Conservation (phyloP, 2,113 vertebrate species). For the Phalacrocorax brasilianus region DNA sequence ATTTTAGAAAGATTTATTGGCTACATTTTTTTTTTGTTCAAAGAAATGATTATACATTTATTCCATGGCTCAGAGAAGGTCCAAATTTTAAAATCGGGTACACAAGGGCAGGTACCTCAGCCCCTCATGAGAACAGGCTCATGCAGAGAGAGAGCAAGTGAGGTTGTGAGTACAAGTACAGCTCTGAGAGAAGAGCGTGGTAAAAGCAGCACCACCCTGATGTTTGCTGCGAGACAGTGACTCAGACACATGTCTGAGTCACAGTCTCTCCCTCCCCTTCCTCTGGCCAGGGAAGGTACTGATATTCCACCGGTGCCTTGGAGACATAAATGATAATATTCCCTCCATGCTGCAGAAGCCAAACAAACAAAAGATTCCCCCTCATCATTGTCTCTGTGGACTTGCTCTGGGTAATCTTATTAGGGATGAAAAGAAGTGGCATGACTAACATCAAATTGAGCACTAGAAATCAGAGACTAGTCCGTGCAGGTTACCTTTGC, state of each 20-base stretch:
- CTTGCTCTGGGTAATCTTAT: not conserved
- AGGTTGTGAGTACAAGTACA: not conserved
- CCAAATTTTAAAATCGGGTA: not conserved
- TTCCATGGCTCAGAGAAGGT: not conserved
- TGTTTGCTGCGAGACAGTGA: not conserved
- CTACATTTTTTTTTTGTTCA: not conserved
- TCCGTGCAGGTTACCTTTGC: not conserved
- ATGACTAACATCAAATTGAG: not conserved
- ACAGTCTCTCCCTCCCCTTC: not conserved
- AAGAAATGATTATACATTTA: not conserved
- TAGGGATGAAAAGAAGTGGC: not conserved
- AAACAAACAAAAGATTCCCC: not conserved
- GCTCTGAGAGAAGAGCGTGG: not conserved
- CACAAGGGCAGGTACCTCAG: not conserved
- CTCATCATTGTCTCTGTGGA: not conserved
- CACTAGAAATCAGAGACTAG: not conserved
- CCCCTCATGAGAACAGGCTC: not conserved
- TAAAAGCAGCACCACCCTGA: not conserved
- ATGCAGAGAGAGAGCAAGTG: not conserved
- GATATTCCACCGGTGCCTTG: slow-evolving; percentile 1
- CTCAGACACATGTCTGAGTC: not conserved
- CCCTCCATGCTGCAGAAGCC: not conserved
- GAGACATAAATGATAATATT: not conserved
- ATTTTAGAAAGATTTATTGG: not conserved
- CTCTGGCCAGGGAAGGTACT: not conserved